Conservation (phyloP, 2,113 vertebrate genomes). For the Hyperopisus bebe region DNA sequence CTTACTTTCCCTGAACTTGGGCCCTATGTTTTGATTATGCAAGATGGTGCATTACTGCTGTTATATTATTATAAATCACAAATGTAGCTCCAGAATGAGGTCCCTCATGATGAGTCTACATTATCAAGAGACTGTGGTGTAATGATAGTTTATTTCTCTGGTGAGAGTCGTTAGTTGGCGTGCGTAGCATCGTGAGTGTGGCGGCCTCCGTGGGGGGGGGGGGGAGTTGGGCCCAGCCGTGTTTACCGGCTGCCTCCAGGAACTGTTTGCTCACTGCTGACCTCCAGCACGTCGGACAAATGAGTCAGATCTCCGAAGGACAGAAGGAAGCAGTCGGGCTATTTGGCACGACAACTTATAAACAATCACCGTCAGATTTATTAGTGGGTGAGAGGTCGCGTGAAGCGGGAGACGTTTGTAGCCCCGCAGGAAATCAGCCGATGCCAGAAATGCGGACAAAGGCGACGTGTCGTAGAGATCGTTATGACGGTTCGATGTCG, state of each 20-base stretch:
- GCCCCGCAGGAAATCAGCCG: background rate
- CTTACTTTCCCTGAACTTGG: background rate
- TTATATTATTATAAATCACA: background rate
- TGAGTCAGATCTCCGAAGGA: background rate
- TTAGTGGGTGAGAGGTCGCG: background rate
- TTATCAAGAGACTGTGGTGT: background rate
- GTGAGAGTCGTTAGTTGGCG: background rate
- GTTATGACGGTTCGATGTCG: background rate
- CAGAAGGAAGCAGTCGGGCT: background rate
- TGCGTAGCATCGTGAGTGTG: background rate
- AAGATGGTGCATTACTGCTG: background rate
- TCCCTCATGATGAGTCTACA: background rate
- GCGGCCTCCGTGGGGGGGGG: background rate
- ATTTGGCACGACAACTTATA: background rate
- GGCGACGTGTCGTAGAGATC: too few species aligned
- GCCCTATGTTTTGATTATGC: background rate
- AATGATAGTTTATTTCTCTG: background rate
- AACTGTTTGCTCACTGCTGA: background rate
- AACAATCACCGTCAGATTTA: background rate
- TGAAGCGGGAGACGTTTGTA: background rate
- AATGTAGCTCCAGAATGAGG: background rate
- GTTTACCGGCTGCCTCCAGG: background rate
- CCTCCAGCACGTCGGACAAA: background rate
- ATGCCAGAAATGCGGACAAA: background rate
- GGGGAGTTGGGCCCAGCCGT: background rate